Evolutionary conservation across 2,113 vertebrate species (phyloP).

Genomic region (Alligator mississippiensis): DNA sequence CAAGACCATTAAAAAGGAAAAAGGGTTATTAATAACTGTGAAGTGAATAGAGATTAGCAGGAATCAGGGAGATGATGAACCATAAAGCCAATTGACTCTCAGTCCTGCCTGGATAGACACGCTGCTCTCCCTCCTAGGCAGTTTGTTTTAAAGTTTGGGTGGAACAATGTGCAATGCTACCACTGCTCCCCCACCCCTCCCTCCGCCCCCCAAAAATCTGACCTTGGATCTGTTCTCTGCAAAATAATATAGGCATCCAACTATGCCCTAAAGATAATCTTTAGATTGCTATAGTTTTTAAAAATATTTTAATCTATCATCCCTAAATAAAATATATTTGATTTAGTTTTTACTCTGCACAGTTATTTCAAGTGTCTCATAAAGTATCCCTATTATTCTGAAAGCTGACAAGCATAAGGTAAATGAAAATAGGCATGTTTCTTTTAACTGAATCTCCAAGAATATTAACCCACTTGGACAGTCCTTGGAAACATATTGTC

Average conservation of each 20-base stretch:
- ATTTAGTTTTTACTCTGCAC: not conserved
- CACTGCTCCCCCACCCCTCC: too few relatives aligned
- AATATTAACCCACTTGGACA: not conserved
- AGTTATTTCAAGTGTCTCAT: not conserved
- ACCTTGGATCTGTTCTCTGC: not conserved
- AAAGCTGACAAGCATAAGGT: not conserved
- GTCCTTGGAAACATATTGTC: not conserved
- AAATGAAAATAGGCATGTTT: not conserved
- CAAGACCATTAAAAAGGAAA: too few relatives aligned
- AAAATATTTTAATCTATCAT: not conserved
- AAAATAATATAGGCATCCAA: not conserved
- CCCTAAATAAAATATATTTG: not conserved
- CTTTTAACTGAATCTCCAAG: not conserved
- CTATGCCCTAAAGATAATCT: not conserved
- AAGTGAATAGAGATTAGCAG: too few relatives aligned
- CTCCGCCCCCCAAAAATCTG: too few relatives aligned
- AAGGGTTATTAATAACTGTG: too few relatives aligned
- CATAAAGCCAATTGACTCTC: too few relatives aligned
- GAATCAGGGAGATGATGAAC: too few relatives aligned
- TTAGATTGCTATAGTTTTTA: not conserved
- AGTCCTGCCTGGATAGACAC: too few relatives aligned
- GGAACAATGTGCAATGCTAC: too few relatives aligned
- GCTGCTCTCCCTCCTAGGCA: too few relatives aligned
- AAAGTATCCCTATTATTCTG: not conserved
- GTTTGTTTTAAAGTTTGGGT: too few relatives aligned